Conservation (phyloP, 1,140 invertebrate species). For the Drosophila carrolli region DNA sequence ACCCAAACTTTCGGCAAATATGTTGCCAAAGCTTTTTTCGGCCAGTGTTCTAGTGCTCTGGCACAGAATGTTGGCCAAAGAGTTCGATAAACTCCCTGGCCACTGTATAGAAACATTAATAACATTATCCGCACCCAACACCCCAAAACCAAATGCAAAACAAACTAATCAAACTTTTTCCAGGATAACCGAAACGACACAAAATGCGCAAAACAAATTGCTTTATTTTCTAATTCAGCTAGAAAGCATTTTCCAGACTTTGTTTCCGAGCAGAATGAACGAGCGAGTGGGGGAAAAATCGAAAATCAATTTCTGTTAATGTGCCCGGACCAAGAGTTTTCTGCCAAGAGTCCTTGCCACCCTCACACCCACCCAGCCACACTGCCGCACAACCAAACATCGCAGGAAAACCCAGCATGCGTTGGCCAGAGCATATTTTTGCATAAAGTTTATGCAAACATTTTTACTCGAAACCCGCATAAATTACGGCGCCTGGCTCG, state of each 20-base stretch:
- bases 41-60: slow-evolving; percentile 5
- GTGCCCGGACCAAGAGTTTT: slow-evolving; percentile 48
- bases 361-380: background rate
- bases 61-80: slow-evolving; percentile 41
- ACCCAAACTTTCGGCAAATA: slow-evolving; percentile 44
- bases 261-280: background rate
- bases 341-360: slow-evolving; percentile 9
- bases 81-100: slow-evolving; percentile 49
- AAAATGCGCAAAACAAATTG: slow-evolving; percentile 76
- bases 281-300: slow-evolving; percentile 46
- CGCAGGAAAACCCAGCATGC: slow-evolving; percentile 27
- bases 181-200: slow-evolving; percentile 50
- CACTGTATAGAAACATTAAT: slow-evolving; percentile 69
- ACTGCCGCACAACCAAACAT: background rate
- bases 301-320: slow-evolving; percentile 82
- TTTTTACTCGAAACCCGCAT: slow-evolving; percentile 63
- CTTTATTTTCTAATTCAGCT: slow-evolving; percentile 73
- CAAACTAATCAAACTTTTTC: slow-evolving; percentile 79
- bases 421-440: slow-evolving; percentile 60
- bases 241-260: slow-evolving; percentile 52
- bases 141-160: slow-evolving; percentile 52
- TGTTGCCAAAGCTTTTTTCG: slow-evolving; percentile 45
- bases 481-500: slow-evolving; percentile 44
- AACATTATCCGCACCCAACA: slow-evolving; percentile 60
- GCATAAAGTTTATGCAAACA: slow-evolving; percentile 64